These are phyloP conservation scores for Megathymus violae DNA, from an alignment of 1,140 invertebrate genomes.

Conservation along the genomic window DNA sequence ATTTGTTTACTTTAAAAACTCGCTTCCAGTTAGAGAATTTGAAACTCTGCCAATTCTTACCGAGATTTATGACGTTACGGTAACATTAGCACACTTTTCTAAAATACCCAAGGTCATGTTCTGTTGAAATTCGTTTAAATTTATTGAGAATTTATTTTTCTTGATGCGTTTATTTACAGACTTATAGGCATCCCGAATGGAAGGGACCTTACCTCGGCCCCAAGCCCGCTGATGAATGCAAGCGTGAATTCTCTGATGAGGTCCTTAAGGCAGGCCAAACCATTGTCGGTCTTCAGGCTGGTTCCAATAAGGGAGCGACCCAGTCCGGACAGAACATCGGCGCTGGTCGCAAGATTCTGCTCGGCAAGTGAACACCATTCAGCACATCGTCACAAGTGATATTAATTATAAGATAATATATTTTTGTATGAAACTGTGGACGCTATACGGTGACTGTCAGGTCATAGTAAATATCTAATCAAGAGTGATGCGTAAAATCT, in stretches of 20 bases:
- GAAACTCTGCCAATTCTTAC: conserved; percentile 67
- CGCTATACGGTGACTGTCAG: conserved; percentile 66
- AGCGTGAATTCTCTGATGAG: conserved; percentile 96
- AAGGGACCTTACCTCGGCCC: conserved; percentile 94
- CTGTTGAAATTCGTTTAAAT: conserved; percentile 23
- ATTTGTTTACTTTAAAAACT: conserved; percentile 62
- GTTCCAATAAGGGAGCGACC: conserved; percentile 97
- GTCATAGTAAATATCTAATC: conserved; percentile 59
- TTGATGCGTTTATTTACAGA: conserved; percentile 83
- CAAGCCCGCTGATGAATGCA: conserved; percentile 95
- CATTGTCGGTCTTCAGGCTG: conserved; percentile 97
- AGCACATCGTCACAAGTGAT: conserved; percentile 64
- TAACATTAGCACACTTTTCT: conserved; percentile 76
- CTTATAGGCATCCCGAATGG: conserved; percentile 95
- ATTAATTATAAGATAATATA: conserved; percentile 72
- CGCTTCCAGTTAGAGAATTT: conserved; percentile 61
- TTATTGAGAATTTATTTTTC: conserved; percentile 14
- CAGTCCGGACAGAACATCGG: conserved; percentile 97
- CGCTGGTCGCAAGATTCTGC: conserved; percentile 94
- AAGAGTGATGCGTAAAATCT: conserved; percentile 56
- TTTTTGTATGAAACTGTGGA: conserved; percentile 71
- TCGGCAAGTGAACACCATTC: conserved; percentile 89
- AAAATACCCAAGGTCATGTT: conserved; percentile 71
- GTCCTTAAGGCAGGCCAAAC: conserved; percentile 95
- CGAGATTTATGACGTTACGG: conserved; percentile 71